Evolutionary conservation across 2,888 invertebrate species (phyloP), one percentile per base, ranked within the genome.

Genomic region (Cantharis flavilabris): DNA sequence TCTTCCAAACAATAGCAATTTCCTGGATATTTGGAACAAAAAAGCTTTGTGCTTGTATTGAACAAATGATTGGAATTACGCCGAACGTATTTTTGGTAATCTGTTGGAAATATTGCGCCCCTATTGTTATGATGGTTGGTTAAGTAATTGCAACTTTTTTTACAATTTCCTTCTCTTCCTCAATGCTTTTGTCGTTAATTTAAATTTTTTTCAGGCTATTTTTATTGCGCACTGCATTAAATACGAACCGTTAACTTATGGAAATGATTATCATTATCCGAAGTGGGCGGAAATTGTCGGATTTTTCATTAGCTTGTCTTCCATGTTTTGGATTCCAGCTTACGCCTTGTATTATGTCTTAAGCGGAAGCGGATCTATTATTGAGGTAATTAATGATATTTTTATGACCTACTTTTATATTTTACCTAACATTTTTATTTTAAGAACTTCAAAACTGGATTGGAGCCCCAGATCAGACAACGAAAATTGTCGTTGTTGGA

Each of bases 301-400:
- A n/a, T 89, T 92, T 81, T 86, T 88, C 63, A 88, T 93, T 73
- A 92, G 92, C 80, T 87, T 91, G 33, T 89, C 91, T 3, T 93
- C 93, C 3, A 93, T 93, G 92, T 85, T 92, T 26, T 92, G 92
- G 90, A 90, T 93, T 78, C 93, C 93, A 9, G 87, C 87, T 13
- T 93, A 93, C 81, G 92, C 91, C 3, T 82, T 92, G 76, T 93
- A 92, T 84, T 92, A 92, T 82, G 84, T 92, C 2, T 81, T 90
- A 18, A 86, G 87, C 1, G 88, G 89, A 64, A 89, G 91, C 3
- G 92, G 91, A 78, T 87, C 90, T 2, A 84, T 92, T 16, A 86
- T 88, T 80, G 89, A 92, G 89, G 92, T 92, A 84, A 86, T 85
- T 49, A 49, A 33, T 13, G 3, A 16, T 1, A 16, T 16, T 16